Evolutionary conservation across 2,113 vertebrate species (phyloP).

Genomic region (Penelope pileata): DNA sequence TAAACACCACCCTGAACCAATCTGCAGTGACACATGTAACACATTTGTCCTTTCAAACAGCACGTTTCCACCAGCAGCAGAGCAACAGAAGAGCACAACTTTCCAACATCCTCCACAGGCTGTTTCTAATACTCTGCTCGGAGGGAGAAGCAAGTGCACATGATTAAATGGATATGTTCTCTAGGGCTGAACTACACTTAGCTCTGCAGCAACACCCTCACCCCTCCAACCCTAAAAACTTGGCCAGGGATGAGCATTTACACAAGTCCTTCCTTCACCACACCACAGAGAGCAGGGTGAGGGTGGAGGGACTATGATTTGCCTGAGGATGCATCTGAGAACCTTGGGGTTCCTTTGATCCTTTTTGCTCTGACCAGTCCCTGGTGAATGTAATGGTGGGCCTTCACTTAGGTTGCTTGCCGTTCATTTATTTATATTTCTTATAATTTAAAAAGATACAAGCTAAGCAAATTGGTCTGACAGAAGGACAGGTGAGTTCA

Average conservation of each 20-base stretch:
- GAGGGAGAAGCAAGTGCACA: neutral
- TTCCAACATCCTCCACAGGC: neutral
- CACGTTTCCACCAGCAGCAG: neutral
- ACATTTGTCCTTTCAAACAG: neutral
- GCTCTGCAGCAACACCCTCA: neutral
- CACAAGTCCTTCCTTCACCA: neutral
- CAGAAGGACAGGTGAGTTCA: neutral
- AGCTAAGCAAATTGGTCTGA: neutral
- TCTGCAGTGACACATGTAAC: neutral
- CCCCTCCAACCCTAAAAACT: neutral
- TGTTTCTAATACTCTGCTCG: neutral
- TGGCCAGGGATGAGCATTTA: neutral
- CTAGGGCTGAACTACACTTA: neutral
- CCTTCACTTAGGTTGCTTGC: neutral
- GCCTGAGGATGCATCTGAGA: neutral
- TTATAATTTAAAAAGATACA: neutral
- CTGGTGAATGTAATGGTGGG: neutral
- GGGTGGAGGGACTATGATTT: neutral
- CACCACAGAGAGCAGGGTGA: neutral
- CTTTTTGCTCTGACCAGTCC: neutral
- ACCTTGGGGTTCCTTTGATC: neutral
- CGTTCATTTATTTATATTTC: neutral
- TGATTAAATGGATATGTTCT: neutral
- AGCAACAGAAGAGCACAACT: rapidly evolving
- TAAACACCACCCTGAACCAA: neutral